Evolutionary conservation across 2,797 vertebrate genomes (phyloP).

Genomic region (Pangasius larnaudii): DNA sequence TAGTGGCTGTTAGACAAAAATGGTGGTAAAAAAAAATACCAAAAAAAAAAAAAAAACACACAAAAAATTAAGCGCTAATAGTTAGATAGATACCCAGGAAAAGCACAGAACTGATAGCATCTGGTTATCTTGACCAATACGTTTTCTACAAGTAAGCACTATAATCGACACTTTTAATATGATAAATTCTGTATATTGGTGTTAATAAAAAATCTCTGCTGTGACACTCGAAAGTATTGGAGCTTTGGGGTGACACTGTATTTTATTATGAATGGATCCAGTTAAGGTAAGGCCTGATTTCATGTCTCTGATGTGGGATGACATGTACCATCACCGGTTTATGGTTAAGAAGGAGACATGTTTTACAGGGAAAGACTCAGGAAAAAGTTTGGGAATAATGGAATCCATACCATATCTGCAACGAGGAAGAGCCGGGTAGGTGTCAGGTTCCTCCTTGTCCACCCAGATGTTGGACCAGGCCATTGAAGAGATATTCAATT

Average conservation of each 20-base stretch:
- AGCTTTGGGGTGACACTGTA: constrained; percentile 47
- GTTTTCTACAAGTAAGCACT: background rate
- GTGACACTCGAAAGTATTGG: background rate
- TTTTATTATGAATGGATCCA: background rate
- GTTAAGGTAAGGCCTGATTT: background rate
- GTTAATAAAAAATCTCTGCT: background rate
- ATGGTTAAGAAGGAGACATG: constrained; percentile 73
- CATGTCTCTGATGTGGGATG: background rate
- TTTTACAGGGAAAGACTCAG: constrained; percentile 70
- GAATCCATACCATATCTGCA: constrained; percentile 82
- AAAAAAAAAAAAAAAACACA: background rate
- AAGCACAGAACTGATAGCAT: background rate
- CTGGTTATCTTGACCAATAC: background rate
- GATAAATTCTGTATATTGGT: background rate
- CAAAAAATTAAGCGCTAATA: background rate
- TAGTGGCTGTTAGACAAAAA: constrained; percentile 20
- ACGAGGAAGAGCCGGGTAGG: constrained; percentile 68
- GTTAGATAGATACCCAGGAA: background rate
- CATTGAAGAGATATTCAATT: constrained; percentile 64
- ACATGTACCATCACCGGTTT: background rate
- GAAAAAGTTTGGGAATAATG: constrained; percentile 82
- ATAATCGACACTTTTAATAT: background rate
- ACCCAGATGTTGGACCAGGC: constrained; percentile 73
- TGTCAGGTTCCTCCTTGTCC: constrained; percentile 72
- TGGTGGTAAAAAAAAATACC: background rate